These are phyloP conservation scores for Passerculus sandwichensis DNA, from an alignment of 2,797 vertebrate genomes.

Conservation along the genomic window DNA sequence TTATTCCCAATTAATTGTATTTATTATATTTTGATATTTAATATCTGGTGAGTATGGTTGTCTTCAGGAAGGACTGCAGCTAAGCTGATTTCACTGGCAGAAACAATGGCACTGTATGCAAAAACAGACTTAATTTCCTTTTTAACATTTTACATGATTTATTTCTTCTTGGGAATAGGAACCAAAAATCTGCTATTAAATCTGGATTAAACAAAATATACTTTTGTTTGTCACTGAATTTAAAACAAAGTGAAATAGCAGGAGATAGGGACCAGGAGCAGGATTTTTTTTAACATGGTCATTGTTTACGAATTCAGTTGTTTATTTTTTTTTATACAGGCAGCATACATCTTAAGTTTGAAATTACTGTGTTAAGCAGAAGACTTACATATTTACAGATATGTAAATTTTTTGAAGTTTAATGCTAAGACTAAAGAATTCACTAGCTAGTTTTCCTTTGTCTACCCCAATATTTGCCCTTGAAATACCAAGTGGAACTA, in stretches of 20 bases:
- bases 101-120: neutral
- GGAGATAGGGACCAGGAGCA: neutral
- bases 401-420: neutral
- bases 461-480: neutral
- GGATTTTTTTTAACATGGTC: neutral
- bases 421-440: neutral
- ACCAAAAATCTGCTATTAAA: neutral
- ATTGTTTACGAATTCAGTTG: neutral
- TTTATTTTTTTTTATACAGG: neutral
- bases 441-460: neutral
- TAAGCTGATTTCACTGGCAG: neutral
- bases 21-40: neutral
- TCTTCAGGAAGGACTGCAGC: neutral
- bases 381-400: neutral
- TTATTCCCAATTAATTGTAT: neutral
- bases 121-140: neutral
- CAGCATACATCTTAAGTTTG: neutral
- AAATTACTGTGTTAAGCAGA: neutral
- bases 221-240: neutral
- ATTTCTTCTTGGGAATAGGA: neutral
- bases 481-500: neutral
- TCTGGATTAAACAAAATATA: neutral
- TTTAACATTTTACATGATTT: neutral
- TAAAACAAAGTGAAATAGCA: neutral
- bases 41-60: neutral